Conservation (phyloP, 2,888 invertebrate species). For the Psylliodes chrysocephalus region DNA sequence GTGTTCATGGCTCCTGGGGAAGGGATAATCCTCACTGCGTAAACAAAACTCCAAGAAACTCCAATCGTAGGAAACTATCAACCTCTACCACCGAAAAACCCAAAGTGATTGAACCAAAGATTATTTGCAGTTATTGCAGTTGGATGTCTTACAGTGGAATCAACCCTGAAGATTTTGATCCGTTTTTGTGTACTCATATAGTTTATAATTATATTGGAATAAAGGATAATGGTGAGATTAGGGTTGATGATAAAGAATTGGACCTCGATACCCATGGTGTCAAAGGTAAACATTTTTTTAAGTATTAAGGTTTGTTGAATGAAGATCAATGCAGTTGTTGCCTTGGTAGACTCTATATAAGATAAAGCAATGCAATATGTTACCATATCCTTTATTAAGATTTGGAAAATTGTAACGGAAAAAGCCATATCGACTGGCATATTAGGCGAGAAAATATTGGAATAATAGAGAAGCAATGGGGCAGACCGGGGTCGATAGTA, state of each 20-base stretch:
- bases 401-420: no score
- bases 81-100: not conserved
- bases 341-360: no score
- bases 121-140: conserved; percentile 50
- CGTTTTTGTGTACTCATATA: conserved; percentile 47
- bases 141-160: conserved; percentile 46
- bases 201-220: conserved; percentile 48
- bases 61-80: not conserved
- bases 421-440: no score
- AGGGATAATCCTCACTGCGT: not conserved
- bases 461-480: no score
- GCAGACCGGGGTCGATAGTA: no score
- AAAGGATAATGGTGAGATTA: conserved; percentile 44
- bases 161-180: conserved; percentile 45
- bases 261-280: not conserved
- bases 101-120: conserved; percentile 30
- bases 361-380: no score
- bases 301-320: no score
- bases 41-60: not conserved
- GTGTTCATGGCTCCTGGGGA: conserved; percentile 17
- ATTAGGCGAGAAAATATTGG: no score
- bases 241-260: conserved; percentile 2
- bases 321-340: no score
- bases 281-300: not conserved
- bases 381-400: no score